Evolutionary conservation across 1,140 invertebrate species (phyloP).

Genomic region (Sycobia sp.): DNA sequence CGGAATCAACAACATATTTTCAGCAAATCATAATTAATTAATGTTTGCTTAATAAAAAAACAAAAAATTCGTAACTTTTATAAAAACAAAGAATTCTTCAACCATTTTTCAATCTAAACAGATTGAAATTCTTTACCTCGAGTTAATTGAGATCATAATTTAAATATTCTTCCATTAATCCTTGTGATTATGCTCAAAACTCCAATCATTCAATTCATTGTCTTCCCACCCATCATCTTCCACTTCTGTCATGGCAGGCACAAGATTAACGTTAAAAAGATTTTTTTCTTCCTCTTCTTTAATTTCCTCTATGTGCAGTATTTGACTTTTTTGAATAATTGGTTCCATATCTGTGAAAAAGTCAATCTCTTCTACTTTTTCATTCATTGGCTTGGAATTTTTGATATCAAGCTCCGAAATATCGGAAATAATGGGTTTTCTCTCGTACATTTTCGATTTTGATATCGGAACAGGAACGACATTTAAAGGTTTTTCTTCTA

Average conservation of each 20-base stretch:
- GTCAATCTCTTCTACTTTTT: slow-evolving; percentile 64
- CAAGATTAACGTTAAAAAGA: not conserved
- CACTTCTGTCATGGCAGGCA: not conserved
- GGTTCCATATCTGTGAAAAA: slow-evolving; percentile 86
- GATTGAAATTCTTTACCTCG: too few species aligned
- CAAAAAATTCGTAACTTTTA: too few species aligned
- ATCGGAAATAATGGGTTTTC: slow-evolving; percentile 65
- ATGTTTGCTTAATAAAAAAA: too few species aligned
- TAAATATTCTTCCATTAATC: too few species aligned
- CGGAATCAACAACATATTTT: too few species aligned
- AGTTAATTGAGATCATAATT: too few species aligned
- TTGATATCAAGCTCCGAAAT: slow-evolving; percentile 78
- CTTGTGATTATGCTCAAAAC: slow-evolving; percentile 8
- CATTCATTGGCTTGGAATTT: slow-evolving; percentile 64
- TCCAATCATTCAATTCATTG: slow-evolving; percentile 16
- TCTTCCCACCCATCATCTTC: slow-evolving; percentile 27
- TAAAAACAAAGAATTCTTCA: too few species aligned
- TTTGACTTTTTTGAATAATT: slow-evolving; percentile 71
- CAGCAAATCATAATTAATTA: too few species aligned
- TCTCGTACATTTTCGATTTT: slow-evolving; percentile 33
- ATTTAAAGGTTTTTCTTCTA: not conserved
- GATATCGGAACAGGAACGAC: not conserved
- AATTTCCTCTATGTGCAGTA: slow-evolving; percentile 50
- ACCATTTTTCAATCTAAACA: too few species aligned
- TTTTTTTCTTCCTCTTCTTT: not conserved